These are phyloP conservation scores for Ernsta delagoae DNA, from an alignment of 2,888 invertebrate genomes.

Conservation along the genomic window DNA sequence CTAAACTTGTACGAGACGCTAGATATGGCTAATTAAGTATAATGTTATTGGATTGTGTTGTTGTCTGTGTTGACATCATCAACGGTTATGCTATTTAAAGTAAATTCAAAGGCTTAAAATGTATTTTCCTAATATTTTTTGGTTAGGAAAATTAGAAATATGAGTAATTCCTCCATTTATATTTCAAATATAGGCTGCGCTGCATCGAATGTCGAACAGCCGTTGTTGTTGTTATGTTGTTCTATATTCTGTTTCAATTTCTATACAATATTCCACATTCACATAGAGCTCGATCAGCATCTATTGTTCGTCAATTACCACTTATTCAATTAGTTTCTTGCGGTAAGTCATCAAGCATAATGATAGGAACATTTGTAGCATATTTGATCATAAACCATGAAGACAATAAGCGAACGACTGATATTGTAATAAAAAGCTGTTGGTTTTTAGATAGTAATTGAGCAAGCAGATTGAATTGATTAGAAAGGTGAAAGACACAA, in stretches of 20 bases:
- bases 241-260: neutral
- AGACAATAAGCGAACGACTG: neutral
- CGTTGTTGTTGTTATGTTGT: neutral
- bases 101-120: too few relatives aligned
- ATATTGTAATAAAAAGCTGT: neutral
- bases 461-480: too few relatives aligned
- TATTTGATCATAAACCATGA: constrained; percentile 7
- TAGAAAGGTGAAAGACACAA: too few relatives aligned
- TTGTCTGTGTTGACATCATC: too few relatives aligned
- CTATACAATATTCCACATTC: neutral
- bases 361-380: neutral
- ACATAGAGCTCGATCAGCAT: neutral
- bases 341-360: neutral
- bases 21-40: too few relatives aligned
- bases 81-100: too few relatives aligned
- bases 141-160: too few relatives aligned
- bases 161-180: neutral
- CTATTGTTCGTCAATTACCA: constrained; percentile 8
- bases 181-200: neutral
- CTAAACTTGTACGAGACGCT: too few relatives aligned
- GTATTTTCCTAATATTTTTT: too few relatives aligned
- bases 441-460: too few relatives aligned
- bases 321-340: constrained; percentile 8
- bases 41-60: too few relatives aligned
- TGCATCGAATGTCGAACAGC: too few relatives aligned